These are phyloP conservation scores for Marcusenius ussheri DNA, from an alignment of 2,113 vertebrate species.

Conservation along the genomic window DNA sequence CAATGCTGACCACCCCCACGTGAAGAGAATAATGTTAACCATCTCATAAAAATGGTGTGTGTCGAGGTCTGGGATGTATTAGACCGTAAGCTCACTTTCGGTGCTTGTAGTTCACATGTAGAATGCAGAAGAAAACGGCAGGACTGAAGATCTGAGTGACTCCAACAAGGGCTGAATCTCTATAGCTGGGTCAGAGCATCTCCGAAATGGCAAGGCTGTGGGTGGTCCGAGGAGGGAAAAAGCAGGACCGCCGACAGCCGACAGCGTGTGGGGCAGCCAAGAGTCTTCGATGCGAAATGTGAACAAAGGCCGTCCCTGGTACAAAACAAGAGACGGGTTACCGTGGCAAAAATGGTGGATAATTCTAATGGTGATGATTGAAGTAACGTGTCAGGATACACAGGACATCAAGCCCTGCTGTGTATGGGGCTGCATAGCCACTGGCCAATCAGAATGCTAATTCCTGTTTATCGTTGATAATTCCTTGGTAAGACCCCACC, in stretches of 20 bases:
- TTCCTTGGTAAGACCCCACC: too few relatives aligned
- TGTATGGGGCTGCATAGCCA: neutral
- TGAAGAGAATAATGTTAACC: neutral
- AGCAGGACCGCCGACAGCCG: neutral
- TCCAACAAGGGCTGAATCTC: neutral
- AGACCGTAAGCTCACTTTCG: neutral
- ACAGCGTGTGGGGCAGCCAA: neutral
- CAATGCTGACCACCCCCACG: neutral
- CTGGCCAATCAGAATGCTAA: neutral
- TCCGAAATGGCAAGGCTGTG: neutral
- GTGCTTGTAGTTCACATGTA: neutral
- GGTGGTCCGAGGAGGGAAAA: neutral
- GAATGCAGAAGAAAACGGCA: neutral
- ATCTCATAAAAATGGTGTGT: neutral
- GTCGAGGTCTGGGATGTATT: neutral
- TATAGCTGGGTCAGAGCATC: neutral
- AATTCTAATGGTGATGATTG: neutral
- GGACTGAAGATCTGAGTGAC: neutral
- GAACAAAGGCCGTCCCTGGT: neutral
- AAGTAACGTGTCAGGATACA: neutral
- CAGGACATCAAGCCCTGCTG: neutral
- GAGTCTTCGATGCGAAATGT: neutral
- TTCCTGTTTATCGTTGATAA: neutral
- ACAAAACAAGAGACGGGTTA: neutral
- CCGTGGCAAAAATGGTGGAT: neutral